phyloP scores from a whole-genome alignment of 1,140 invertebrate genomes.

The Brachionus asplanchnoidis region DNA sequence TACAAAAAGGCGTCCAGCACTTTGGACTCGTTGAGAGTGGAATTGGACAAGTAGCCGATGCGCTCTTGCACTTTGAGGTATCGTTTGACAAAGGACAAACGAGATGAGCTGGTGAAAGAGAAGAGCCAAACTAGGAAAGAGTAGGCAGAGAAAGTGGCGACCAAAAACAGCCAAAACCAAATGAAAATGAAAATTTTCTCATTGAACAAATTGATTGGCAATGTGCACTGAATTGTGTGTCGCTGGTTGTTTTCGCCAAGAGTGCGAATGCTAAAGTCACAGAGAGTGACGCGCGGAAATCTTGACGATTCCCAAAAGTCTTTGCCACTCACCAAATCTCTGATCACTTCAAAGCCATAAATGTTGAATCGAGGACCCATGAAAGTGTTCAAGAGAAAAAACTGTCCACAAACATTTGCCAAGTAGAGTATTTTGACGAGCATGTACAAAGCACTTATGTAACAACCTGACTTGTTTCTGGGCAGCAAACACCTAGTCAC shows the following conservation, averaged over 20 bases:
- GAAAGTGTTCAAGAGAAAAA: slow-evolving; percentile 49
- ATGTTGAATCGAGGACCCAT: slow-evolving; percentile 46
- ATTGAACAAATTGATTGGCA: slow-evolving; percentile 47
- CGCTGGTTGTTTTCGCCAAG: slow-evolving; percentile 46
- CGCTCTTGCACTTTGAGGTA: slow-evolving; percentile 29
- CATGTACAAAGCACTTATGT: slow-evolving; percentile 51
- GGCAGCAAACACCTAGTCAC: neutral
- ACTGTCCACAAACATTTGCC: slow-evolving; percentile 47
- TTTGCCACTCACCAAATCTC: slow-evolving; percentile 43
- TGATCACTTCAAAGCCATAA: slow-evolving; percentile 45
- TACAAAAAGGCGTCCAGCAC: slow-evolving; percentile 56
- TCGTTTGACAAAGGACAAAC: slow-evolving; percentile 29
- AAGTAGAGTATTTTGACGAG: slow-evolving; percentile 49
- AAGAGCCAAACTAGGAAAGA: neutral
- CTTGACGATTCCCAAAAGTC: slow-evolving; percentile 43
- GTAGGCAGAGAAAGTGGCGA: neutral
- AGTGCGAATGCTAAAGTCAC: slow-evolving; percentile 46
- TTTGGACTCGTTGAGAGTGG: slow-evolving; percentile 46
- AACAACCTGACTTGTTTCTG: slow-evolving; percentile 49
- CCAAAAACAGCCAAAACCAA: slow-evolving; percentile 33
- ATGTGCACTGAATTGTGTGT: slow-evolving; percentile 47
- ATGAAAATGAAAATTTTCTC: slow-evolving; percentile 44
- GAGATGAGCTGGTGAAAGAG: neutral
- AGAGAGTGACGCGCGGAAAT: slow-evolving; percentile 46
- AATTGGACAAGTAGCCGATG: neutral